Conservation (phyloP, 2,113 vertebrate species). For the Lagopus muta region DNA sequence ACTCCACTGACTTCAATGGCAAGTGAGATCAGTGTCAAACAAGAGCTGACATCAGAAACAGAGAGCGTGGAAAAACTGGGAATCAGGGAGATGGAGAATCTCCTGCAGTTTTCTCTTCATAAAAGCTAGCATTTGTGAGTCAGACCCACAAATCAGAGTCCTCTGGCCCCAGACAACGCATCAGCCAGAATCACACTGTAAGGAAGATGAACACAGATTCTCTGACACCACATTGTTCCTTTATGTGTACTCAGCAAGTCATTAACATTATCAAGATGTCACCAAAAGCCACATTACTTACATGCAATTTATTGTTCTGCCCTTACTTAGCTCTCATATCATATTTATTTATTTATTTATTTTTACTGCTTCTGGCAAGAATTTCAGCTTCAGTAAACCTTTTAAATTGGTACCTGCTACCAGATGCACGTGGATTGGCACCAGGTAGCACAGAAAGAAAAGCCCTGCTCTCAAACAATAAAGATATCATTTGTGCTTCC, state of each 20-base stretch:
- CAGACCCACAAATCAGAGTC: background rate
- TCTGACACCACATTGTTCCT: background rate
- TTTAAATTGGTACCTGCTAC: background rate
- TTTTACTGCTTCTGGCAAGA: background rate
- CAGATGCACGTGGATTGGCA: background rate
- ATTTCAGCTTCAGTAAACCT: background rate
- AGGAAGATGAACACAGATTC: background rate
- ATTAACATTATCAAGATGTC: background rate
- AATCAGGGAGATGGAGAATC: background rate
- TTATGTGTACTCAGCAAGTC: background rate
- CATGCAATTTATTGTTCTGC: background rate
- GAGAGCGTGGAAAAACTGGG: background rate
- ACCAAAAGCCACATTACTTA: background rate
- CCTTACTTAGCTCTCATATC: background rate
- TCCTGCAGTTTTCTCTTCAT: background rate
- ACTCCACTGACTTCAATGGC: background rate
- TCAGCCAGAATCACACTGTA: background rate
- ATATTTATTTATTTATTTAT: background rate
- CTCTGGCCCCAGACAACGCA: background rate
- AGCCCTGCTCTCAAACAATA: background rate
- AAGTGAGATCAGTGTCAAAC: background rate
- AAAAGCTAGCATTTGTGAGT: background rate
- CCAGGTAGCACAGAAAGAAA: accelerated
- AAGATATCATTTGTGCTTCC: background rate
- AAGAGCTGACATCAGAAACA: background rate